A percentile compares a stretch with the other conserved stretches of the same genome.
Evolutionary conservation across 2,797 vertebrate species (phyloP).

Genomic region (Pteronotus mesoamericanus): DNA sequence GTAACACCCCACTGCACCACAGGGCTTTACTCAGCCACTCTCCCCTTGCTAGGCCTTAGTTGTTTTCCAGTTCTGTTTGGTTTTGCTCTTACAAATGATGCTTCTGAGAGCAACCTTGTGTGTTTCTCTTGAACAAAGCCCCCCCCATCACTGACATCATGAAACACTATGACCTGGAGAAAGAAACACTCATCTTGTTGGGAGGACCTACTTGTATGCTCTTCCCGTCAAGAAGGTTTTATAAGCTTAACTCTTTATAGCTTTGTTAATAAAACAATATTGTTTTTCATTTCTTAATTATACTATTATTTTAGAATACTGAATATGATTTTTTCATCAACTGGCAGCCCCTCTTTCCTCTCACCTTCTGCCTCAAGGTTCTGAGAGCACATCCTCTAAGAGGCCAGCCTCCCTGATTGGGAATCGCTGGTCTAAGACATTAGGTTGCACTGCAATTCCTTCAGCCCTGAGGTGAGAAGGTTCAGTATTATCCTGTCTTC

Average conservation of each 20-base stretch:
- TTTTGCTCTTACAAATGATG: background rate
- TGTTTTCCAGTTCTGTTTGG: background rate
- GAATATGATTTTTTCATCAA: background rate
- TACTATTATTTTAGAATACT: background rate
- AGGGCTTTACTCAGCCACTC: background rate
- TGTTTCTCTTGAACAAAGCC: background rate
- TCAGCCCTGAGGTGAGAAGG: background rate
- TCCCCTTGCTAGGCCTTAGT: background rate
- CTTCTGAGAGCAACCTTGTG: background rate
- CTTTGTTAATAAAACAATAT: background rate
- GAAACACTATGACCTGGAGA: background rate
- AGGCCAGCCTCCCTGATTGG: background rate
- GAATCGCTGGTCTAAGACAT: background rate
- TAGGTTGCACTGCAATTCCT: background rate
- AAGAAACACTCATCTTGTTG: background rate
- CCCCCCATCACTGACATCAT: background rate
- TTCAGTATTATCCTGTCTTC: background rate
- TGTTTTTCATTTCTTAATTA: background rate
- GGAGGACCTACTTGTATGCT: background rate
- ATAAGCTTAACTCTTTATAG: background rate
- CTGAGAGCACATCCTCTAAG: background rate
- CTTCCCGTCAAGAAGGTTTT: background rate
- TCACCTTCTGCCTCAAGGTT: background rate
- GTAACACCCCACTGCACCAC: fast-evolving
- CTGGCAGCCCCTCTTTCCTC: background rate